Conservation (phyloP, 2,113 vertebrate genomes). For the Brachyhypopomus occidentalis region DNA sequence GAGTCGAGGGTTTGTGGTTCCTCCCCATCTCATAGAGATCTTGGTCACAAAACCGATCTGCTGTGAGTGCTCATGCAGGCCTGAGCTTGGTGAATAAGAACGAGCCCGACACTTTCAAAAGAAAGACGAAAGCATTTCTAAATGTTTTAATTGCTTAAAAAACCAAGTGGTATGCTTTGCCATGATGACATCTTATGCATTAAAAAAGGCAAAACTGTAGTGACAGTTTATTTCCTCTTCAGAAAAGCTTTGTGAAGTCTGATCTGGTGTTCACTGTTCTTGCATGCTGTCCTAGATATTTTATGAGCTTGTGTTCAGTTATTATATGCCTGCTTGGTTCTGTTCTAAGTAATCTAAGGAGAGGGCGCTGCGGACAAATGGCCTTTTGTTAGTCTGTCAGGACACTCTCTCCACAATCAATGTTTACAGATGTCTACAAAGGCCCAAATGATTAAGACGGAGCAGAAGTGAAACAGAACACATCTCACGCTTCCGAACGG, state of each 20-base stretch:
- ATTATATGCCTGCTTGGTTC: constrained; percentile 73
- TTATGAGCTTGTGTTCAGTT: constrained; percentile 69
- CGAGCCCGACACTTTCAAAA: background rate
- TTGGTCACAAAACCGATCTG: background rate
- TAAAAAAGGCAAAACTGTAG: constrained; percentile 27
- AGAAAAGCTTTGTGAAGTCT: constrained; percentile 20
- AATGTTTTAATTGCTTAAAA: background rate
- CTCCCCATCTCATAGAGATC: background rate
- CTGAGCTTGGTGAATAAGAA: background rate
- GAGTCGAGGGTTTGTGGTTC: background rate
- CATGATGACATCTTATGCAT: constrained; percentile 21
- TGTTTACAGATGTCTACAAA: constrained; percentile 74
- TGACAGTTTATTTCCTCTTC: constrained; percentile 39
- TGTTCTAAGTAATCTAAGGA: constrained; percentile 54
- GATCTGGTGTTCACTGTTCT: constrained; percentile 29
- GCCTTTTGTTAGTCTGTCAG: constrained; percentile 65
- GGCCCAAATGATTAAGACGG: constrained; percentile 70
- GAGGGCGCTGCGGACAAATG: constrained; percentile 53
- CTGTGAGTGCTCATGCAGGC: background rate
- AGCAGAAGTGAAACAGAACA: constrained; percentile 56
- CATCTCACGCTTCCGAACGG: constrained; percentile 55
- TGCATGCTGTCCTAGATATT: constrained; percentile 72
- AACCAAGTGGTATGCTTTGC: constrained; percentile 10
- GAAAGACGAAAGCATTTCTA: background rate
- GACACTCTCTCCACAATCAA: constrained; percentile 65